Evolutionary conservation across 2,888 invertebrate species (phyloP).

Genomic region (Ectropis crepuscularia): DNA sequence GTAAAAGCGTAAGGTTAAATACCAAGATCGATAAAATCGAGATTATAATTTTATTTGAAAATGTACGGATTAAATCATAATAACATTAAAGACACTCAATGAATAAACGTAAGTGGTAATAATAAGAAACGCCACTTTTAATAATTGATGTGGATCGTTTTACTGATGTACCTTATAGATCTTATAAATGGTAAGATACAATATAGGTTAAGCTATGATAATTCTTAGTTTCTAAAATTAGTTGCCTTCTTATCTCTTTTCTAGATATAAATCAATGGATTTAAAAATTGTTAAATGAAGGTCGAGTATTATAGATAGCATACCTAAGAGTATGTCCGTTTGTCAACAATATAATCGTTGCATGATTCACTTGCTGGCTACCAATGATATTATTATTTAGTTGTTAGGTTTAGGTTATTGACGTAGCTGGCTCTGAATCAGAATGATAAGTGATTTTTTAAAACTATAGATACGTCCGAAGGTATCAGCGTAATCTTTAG

Average conservation of each 20-base stretch:
- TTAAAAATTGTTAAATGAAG: conserved; percentile 2
- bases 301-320: conserved; percentile 6
- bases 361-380: neutral
- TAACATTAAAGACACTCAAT: neutral
- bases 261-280: conserved; percentile 6
- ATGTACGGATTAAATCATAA: neutral
- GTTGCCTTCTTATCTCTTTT: conserved; percentile 3
- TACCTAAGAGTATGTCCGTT: neutral
- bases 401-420: neutral
- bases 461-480: neutral
- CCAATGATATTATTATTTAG: conserved; percentile 8
- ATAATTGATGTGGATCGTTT: neutral
- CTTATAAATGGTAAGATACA: conserved; percentile 15
- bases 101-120: too few relatives aligned
- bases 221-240: conserved; percentile 9
- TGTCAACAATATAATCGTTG: neutral
- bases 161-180: conserved; percentile 8
- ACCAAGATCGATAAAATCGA: conserved; percentile 1
- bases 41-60: neutral
- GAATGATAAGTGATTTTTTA: neutral
- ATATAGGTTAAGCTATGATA: conserved; percentile 1
- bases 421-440: neutral
- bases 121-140: neutral
- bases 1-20: conserved; percentile 17
- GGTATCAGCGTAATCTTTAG: neutral